Base-by-base conservation (phyloP, 2,797 vertebrate species). In the Holocentrus rufus region DNA sequence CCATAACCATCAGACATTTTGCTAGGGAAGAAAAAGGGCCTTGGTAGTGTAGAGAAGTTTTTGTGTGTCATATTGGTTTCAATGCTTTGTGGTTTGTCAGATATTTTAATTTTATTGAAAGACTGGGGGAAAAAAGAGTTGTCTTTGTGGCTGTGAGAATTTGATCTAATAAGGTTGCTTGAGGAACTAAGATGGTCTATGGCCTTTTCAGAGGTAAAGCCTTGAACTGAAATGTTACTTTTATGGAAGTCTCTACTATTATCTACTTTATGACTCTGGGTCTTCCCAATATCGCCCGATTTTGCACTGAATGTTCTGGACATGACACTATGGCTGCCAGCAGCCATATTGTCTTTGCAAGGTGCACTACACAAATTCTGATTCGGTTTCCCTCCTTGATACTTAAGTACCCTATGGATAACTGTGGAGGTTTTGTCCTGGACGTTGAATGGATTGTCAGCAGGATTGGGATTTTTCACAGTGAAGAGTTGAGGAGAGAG, bases 331-430 rank as follows among this genome's bases (percentile, higher is more conserved):
- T 82, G 62, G 71, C 85, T 83, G 65, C 85, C 88, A 39, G 87
- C 77, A 78, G 82, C 70, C 49, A 70, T 5, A 23, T 74, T 31
- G 44, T 89, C 87, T 79, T 88, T 92, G 64, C 87, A 91, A 9
- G 91, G 90, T 36, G 88, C 90, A 8, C 91, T 90, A 18, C 92
- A 91, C 77, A 93, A 72, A 82, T 91, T 91, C 69, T 89, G 92
- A 69, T 52, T 87, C 25, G 82, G 91, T 72, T 87, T 90, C 0
- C 92, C 91, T 3, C 90, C 91, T 66, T 94, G 93, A 63, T 70
- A 88, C 85, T 94, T 95, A 0, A 92, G 80, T 15, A 93, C 81
- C 81, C 90, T 91, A 78, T 93, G 93, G 18, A 94, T 94, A 57
- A 93, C 89, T 9, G 86, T 70, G 0, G 91, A 86, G 49, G 88